phyloP scores from a whole-genome alignment of 2,888 invertebrate species.

The Leptogaster cylindrica region DNA sequence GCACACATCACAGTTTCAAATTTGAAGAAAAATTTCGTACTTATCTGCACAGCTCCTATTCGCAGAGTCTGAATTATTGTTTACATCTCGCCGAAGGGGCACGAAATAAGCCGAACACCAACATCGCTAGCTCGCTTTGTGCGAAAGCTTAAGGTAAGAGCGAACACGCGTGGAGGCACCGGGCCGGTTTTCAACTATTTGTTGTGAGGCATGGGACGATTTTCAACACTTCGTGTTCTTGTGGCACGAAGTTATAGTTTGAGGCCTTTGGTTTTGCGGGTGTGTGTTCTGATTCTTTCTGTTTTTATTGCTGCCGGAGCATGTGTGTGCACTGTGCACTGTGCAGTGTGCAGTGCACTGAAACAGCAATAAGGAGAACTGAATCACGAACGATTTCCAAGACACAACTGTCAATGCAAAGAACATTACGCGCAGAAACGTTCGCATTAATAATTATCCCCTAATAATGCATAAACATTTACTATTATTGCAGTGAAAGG shows the following conservation, averaged over 20 bases:
- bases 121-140: conserved; percentile 9
- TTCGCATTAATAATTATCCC: too few relatives aligned
- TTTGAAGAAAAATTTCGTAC: conserved; percentile 32
- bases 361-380: too few relatives aligned
- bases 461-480: too few relatives aligned
- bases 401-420: too few relatives aligned
- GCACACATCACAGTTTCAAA: conserved; percentile 12
- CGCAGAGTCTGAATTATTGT: conserved; percentile 19
- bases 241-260: background rate
- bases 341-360: too few relatives aligned
- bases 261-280: conserved; percentile 3
- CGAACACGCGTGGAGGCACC: conserved; percentile 62
- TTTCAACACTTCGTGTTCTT: conserved; percentile 22
- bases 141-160: conserved; percentile 50
- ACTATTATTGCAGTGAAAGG: too few relatives aligned
- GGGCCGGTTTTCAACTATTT: conserved; percentile 53
- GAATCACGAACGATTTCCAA: too few relatives aligned
- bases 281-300: conserved; percentile 28
- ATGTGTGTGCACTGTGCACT: background rate
- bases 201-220: conserved; percentile 20
- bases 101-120: conserved; percentile 9
- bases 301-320: background rate
- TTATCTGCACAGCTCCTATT: background rate
- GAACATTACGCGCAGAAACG: too few relatives aligned
- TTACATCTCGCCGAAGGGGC: conserved; percentile 16